Conservation (phyloP, 2,797 vertebrate species). For the Ptychobarbus kaznakovi region DNA sequence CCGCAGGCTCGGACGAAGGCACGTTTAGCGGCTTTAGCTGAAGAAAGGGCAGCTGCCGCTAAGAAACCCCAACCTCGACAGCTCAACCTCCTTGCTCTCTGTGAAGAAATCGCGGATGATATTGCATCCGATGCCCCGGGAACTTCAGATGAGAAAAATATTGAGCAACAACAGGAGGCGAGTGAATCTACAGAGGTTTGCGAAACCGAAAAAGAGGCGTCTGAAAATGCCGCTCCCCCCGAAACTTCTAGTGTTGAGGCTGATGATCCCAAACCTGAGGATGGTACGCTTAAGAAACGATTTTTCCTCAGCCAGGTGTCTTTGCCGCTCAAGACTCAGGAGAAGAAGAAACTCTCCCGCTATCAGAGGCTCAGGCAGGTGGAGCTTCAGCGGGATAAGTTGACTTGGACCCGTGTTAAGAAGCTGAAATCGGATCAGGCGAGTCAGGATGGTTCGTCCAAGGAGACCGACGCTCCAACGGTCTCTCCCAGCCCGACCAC, state of each 20-base stretch:
- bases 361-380: slow-evolving; percentile 82
- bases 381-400: slow-evolving; percentile 83
- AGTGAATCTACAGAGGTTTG: slow-evolving; percentile 17
- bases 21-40: slow-evolving; percentile 80
- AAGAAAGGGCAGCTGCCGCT: slow-evolving; percentile 75
- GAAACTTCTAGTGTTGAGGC: slow-evolving; percentile 64
- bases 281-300: slow-evolving; percentile 82
- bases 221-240: slow-evolving; percentile 57
- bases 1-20: slow-evolving; percentile 83
- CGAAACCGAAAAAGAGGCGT: slow-evolving; percentile 21
- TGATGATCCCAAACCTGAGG: slow-evolving; percentile 56
- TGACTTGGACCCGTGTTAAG: slow-evolving; percentile 96
- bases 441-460: slow-evolving; percentile 66
- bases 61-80: slow-evolving; percentile 83
- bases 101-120: slow-evolving; percentile 97
- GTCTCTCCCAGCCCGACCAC: slow-evolving; percentile 56
- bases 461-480: slow-evolving; percentile 51
- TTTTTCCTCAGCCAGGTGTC: slow-evolving; percentile 94
- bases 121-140: slow-evolving; percentile 95
- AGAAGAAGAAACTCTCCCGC: slow-evolving; percentile 87
- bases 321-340: slow-evolving; percentile 87
- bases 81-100: slow-evolving; percentile 93
- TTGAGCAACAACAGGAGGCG: background rate
- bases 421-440: slow-evolving; percentile 90
- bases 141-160: slow-evolving; percentile 80